Base-by-base conservation (phyloP, 2,797 vertebrate genomes). In the Pangasius sanitwongsei region DNA sequence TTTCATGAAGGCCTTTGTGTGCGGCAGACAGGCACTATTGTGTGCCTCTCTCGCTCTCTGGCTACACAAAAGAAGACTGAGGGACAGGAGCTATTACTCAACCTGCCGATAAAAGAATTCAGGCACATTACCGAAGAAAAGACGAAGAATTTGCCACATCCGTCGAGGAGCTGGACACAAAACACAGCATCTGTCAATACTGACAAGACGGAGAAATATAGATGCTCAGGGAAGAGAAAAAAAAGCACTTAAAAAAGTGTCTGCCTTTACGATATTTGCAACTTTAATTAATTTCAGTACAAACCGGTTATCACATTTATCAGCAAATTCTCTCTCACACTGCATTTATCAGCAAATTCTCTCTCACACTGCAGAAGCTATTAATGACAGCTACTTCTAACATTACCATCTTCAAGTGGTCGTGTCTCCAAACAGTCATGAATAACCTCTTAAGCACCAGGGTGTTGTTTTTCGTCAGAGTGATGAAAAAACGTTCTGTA, bases 1-100 rank as follows among this genome's bases (percentile, higher is more conserved):
- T 93, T 94, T 95, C 94, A 95, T 94, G 87, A 91, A n/a, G 90
- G 89, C 92, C 87, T 93, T 94, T 96, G 95, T 96, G 80, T 84
- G 83, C 87, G 89, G 90, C 85, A 94, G 94, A 95, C 94, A 93
- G 94, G 90, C 86, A 89, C 93, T 91, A 95, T 95, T 95, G 95
- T 95, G 92, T 86, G 41, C 92, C 77, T 87, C 87, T 90, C 92
- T 91, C 93, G 91, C 93, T 93, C 90, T 91, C 87, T 93, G 91
- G 87, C 91, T 88, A 89, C 74, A 93, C 93, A 93, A 95, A 94
- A 91, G 84, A 75, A 90, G 34, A 90, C 37, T 88, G 89, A 91
- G 88, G 90, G 91, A 93, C 91, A 86, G 77, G 53, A 83, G 88
- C 89, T 25, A 90, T 92, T 89, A 90, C 86, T 92, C 91, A 92